Conservation (phyloP, 2,113 vertebrate species). For the Hoplias malabaricus region DNA sequence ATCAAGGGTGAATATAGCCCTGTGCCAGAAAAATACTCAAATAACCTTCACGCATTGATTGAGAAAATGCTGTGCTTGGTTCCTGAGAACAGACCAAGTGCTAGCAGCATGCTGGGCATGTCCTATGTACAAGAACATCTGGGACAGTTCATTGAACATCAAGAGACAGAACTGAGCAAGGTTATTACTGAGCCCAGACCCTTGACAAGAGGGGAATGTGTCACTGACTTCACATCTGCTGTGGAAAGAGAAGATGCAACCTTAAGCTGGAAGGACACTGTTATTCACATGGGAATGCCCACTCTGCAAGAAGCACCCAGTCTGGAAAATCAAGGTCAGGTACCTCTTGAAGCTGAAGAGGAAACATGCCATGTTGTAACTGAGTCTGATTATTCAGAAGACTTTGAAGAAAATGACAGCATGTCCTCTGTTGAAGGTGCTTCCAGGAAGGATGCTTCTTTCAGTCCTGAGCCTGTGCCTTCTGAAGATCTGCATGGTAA, state of each 20-base stretch:
- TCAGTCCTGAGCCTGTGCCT: conserved; percentile 14
- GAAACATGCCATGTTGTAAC: conserved; percentile 48
- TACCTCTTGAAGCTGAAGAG: conserved; percentile 30
- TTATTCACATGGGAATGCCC: conserved; percentile 3
- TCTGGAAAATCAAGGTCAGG: conserved; percentile 29
- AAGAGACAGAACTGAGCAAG: conserved; percentile 50
- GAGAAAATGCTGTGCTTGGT: conserved; percentile 64
- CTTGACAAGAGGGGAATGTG: not conserved
- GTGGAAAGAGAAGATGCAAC: not conserved
- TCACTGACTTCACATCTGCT: not conserved
- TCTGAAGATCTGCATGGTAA: conserved; percentile 57
- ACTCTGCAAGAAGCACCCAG: not conserved
- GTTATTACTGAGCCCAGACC: conserved; percentile 18
- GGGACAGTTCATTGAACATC: conserved; percentile 51
- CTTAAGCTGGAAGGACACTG: conserved; percentile 15
- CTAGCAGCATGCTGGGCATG: conserved; percentile 61
- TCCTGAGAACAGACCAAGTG: conserved; percentile 70
- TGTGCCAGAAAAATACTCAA: conserved; percentile 62
- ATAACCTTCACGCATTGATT: conserved; percentile 63
- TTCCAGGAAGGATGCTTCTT: conserved; percentile 44
- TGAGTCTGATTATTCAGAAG: conserved; percentile 73
- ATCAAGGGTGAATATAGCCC: conserved; percentile 67
- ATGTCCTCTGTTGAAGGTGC: conserved; percentile 60
- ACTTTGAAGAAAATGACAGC: conserved; percentile 76
- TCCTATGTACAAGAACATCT: conserved; percentile 66